Conservation (phyloP, 2,113 vertebrate genomes). For the Pungitius pungitius region DNA sequence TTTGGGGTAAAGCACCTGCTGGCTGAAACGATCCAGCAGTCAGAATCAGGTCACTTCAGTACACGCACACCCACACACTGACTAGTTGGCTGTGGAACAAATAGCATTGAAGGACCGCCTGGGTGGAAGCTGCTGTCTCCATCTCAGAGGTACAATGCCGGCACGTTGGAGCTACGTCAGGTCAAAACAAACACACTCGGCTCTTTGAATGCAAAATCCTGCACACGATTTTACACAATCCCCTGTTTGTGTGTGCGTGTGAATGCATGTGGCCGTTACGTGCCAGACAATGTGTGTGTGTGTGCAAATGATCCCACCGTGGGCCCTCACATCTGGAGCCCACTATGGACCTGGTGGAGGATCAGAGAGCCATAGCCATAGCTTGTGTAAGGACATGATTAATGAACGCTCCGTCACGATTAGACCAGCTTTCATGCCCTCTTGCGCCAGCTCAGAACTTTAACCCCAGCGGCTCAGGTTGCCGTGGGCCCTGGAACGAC, state of each 20-base stretch:
- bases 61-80: neutral
- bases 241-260: neutral
- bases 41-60: neutral
- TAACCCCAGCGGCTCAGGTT: slow-evolving; percentile 50
- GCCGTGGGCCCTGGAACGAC: slow-evolving; percentile 41
- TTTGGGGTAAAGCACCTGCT: slow-evolving; percentile 23
- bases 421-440: slow-evolving; percentile 55
- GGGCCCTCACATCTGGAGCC: slow-evolving; percentile 67
- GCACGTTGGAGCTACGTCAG: slow-evolving; percentile 18
- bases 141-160: slow-evolving; percentile 2
- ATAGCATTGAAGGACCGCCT: slow-evolving; percentile 31
- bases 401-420: slow-evolving; percentile 62
- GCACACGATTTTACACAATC: slow-evolving; percentile 9
- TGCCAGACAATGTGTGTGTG: slow-evolving; percentile 3
- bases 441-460: slow-evolving; percentile 34
- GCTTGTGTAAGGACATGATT: slow-evolving; percentile 64
- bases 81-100: slow-evolving; percentile 10
- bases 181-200: slow-evolving; percentile 31
- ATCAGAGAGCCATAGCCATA: slow-evolving; percentile 53
- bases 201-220: slow-evolving; percentile 20
- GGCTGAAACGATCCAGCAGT: neutral
- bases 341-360: slow-evolving; percentile 46
- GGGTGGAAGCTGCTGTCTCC: slow-evolving; percentile 27
- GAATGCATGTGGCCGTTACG: neutral
- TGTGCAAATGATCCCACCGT: slow-evolving; percentile 12